These are phyloP conservation scores for Lingula anatina DNA, from an alignment of 2,888 invertebrate species.

Conservation along the genomic window DNA sequence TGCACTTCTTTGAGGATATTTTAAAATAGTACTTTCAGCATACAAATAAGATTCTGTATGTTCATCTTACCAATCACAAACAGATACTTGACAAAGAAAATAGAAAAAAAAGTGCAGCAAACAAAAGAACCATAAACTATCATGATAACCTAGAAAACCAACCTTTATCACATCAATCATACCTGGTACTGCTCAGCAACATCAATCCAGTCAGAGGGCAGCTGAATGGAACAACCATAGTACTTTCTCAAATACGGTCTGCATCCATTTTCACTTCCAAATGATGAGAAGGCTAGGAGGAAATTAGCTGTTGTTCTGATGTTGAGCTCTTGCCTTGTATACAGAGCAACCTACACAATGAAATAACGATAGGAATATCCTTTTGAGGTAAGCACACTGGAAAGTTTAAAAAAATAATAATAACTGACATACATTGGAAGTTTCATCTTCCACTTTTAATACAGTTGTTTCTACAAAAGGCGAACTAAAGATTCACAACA, in stretches of 20 bases:
- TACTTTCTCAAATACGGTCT: conserved; percentile 52
- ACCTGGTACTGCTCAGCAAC: conserved; percentile 54
- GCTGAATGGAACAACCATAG: conserved; percentile 40
- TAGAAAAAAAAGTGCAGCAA: no score
- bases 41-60: no score
- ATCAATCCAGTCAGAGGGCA: conserved; percentile 56
- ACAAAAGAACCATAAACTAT: no score
- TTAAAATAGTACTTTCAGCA: not conserved
- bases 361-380: conserved; percentile 1
- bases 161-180: no score
- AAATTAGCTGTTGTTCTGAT: conserved; percentile 53
- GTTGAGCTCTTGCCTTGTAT: conserved; percentile 53
- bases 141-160: no score
- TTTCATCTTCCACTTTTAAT: no score
- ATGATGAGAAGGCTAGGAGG: conserved; percentile 50
- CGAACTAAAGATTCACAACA: not conserved
- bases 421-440: no score
- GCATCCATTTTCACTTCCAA: conserved; percentile 35
- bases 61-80: no score
- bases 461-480: no score
- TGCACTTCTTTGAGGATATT: no score
- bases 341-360: conserved; percentile 50
- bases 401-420: no score
- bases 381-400: not conserved
- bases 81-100: no score